These are phyloP conservation scores for Pelosia muscerda DNA, from an alignment of 2,888 invertebrate species.

Conservation along the genomic window DNA sequence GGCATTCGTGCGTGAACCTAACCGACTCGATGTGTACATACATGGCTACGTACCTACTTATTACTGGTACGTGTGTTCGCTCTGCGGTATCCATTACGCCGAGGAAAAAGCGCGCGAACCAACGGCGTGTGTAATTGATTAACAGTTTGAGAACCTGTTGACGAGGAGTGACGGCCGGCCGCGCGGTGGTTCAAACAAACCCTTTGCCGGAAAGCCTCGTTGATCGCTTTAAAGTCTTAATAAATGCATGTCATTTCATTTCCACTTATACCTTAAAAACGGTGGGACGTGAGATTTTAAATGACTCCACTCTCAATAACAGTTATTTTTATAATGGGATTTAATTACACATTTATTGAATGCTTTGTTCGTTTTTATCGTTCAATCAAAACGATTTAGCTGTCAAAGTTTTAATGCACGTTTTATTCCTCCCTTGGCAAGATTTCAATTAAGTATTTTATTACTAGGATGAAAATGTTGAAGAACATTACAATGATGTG, in stretches of 20 bases:
- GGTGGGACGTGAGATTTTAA: conserved; percentile 54
- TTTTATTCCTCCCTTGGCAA: conserved; percentile 62
- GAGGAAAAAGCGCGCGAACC: conserved; percentile 77
- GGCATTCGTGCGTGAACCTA: conserved; percentile 80
- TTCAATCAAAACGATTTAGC: conserved; percentile 55
- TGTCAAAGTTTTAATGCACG: conserved; percentile 48
- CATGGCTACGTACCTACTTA: conserved; percentile 65
- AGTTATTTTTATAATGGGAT: conserved; percentile 56
- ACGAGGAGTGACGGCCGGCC: conserved; percentile 57
- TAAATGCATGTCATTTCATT: conserved; percentile 64
- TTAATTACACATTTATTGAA: conserved; percentile 64
- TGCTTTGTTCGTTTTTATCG: conserved; percentile 56
- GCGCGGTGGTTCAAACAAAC: conserved; percentile 39
- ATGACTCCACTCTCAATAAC: conserved; percentile 43
- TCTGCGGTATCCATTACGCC: conserved; percentile 79
- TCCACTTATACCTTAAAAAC: conserved; percentile 49
- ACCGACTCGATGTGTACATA: conserved; percentile 56
- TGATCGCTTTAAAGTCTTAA: conserved; percentile 68
- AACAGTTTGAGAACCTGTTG: conserved; percentile 77
- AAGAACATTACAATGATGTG: conserved; percentile 47
- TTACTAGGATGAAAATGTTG: conserved; percentile 48
- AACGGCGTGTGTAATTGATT: conserved; percentile 84
- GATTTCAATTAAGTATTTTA: conserved; percentile 62
- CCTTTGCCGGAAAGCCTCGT: conserved; percentile 48
- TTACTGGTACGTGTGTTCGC: conserved; percentile 68